Percentiles rank a stretch among this genome's conserved stretches.
Evolutionary conservation across 2,888 invertebrate species (phyloP).

Genomic region (Eupithecia tripunctaria): DNA sequence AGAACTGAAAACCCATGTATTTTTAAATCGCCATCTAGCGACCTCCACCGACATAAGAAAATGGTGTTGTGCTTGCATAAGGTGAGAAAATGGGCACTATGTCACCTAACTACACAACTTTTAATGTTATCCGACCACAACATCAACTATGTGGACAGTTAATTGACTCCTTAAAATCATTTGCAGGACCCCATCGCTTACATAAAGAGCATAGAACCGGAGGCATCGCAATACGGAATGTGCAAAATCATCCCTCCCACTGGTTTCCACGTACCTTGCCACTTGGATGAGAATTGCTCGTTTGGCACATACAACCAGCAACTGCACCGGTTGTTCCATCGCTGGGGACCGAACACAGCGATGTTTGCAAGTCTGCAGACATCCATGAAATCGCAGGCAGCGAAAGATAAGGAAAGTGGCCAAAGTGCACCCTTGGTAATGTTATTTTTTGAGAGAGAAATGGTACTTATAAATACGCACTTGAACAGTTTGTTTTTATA

Average conservation of each 20-base stretch:
- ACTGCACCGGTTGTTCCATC: slow-evolving; percentile 92
- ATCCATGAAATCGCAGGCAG: slow-evolving; percentile 67
- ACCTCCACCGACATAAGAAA: too few species aligned
- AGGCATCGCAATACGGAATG: slow-evolving; percentile 83
- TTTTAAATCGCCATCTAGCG: too few species aligned
- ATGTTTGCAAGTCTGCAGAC: slow-evolving; percentile 93
- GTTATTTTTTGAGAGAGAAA: slow-evolving; percentile 45
- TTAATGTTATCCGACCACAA: not conserved
- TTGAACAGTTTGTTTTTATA: not conserved
- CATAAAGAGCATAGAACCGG: slow-evolving; percentile 13
- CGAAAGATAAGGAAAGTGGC: slow-evolving; percentile 23
- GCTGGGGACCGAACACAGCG: slow-evolving; percentile 95
- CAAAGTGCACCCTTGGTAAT: slow-evolving; percentile 91
- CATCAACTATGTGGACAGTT: not conserved
- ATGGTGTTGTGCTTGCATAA: too few species aligned
- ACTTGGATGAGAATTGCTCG: slow-evolving; percentile 92
- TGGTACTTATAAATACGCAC: not conserved
- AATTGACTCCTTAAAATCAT: not conserved
- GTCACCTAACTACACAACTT: too few species aligned
- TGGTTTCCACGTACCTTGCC: slow-evolving; percentile 90
- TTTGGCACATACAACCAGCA: slow-evolving; percentile 96
- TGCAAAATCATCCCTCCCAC: slow-evolving; percentile 94
- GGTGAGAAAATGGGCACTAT: too few species aligned
- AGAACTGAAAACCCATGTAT: too few species aligned
- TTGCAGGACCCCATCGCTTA: slow-evolving; percentile 29